Conservation (phyloP, 2,797 vertebrate species). For the Eidolon dupreanum region DNA sequence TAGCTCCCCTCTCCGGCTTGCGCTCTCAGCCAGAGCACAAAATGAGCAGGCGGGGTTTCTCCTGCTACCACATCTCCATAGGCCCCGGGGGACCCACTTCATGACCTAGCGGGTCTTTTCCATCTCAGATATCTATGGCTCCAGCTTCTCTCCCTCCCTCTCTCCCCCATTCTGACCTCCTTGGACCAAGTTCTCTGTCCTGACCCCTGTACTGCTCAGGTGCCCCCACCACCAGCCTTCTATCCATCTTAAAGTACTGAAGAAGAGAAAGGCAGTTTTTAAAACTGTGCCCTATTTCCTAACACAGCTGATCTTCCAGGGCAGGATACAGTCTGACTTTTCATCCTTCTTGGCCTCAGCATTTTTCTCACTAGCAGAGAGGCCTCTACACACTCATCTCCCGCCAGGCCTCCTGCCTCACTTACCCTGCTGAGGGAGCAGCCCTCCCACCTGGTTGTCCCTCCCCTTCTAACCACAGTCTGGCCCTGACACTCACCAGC, state of each 20-base stretch:
- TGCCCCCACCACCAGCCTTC: neutral
- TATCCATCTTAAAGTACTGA: neutral
- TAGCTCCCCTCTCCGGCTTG: neutral
- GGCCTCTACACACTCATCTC: no score
- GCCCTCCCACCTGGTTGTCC: no score
- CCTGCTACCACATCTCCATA: neutral
- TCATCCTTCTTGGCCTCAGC: neutral
- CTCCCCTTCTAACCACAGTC: neutral
- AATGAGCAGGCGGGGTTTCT: neutral
- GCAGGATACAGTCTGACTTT: neutral
- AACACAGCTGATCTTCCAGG: neutral
- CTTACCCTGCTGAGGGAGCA: rapidly evolving
- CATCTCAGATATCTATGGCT: neutral
- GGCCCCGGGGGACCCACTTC: neutral
- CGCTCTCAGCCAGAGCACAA: neutral
- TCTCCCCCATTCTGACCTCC: neutral
- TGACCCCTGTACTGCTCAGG: rapidly evolving
- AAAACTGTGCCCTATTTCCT: neutral
- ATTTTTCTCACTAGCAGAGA: neutral
- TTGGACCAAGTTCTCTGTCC: neutral
- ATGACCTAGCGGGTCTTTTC: neutral
- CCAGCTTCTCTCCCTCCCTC: neutral
- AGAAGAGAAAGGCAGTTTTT: neutral
- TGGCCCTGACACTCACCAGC: no score
- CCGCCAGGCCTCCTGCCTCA: neutral